Evolutionary conservation across 1,140 invertebrate genomes (phyloP).

Genomic region (Ridgeia piscesae): DNA sequence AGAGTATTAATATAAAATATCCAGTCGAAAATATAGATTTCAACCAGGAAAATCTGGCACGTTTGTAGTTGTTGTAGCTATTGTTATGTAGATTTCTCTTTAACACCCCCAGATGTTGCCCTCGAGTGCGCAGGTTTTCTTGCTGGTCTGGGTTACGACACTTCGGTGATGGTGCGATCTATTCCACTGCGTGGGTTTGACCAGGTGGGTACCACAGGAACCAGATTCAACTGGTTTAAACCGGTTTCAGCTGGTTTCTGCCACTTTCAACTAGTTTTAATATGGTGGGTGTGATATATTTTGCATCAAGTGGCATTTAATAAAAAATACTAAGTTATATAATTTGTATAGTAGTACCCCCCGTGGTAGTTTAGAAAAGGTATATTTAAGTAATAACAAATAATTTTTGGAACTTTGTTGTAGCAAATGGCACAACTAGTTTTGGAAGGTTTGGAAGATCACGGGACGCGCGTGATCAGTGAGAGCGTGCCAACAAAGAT

Average conservation of each 20-base stretch:
- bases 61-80: neutral
- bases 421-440: conserved; percentile 85
- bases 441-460: conserved; percentile 75
- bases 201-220: conserved; percentile 60
- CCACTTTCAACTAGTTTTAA: no score
- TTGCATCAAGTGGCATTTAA: no score
- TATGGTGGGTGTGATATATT: no score
- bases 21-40: no score
- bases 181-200: conserved; percentile 91
- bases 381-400: no score
- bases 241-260: neutral
- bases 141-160: conserved; percentile 83
- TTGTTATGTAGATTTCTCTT: neutral
- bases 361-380: no score
- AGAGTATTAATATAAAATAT: no score
- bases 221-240: neutral
- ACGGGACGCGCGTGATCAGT: conserved; percentile 80
- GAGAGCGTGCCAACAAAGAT: conserved; percentile 71
- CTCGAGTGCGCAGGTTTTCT: conserved; percentile 95
- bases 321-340: no score
- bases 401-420: conserved; percentile 23
- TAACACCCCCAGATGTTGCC: conserved; percentile 69
- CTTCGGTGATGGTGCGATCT: conserved; percentile 85
- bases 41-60: no score
- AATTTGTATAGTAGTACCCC: neutral